Percentiles rank a stretch among this genome's conserved stretches.
Conservation (phyloP, 2,113 vertebrate species). For the Gavialis gangeticus region DNA sequence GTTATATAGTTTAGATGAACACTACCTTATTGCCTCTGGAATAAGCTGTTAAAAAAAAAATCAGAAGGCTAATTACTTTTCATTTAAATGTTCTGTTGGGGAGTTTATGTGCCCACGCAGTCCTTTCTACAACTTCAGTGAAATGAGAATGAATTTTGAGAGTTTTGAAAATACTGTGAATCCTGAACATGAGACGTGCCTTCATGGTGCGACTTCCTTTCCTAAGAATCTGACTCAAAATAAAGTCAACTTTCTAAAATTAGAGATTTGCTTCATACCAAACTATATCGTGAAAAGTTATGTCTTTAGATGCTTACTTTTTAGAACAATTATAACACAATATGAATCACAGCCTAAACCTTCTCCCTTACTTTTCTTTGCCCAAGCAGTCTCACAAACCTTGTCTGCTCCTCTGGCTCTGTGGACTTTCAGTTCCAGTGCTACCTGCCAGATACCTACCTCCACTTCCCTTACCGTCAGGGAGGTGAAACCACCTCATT, state of each 20-base stretch:
- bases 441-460: background rate
- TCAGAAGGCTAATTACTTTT: background rate
- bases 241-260: background rate
- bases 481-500: background rate
- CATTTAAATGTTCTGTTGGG: background rate
- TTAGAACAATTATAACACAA: too few species aligned
- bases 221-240: background rate
- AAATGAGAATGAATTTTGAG: background rate
- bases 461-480: background rate
- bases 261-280: background rate
- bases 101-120: background rate
- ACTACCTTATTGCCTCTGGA: background rate
- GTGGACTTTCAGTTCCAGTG: constrained; percentile 3
- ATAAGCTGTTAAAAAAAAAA: constrained; percentile 4
- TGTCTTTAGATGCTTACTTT: too few species aligned
- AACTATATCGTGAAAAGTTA: background rate
- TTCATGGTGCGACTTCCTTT: background rate
- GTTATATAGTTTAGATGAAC: constrained; percentile 10
- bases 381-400: too few species aligned
- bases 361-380: too few species aligned
- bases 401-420: background rate
- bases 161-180: background rate
- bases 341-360: too few species aligned
- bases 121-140: background rate
- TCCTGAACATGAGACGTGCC: background rate